phyloP scores from a whole-genome alignment of 2,888 invertebrate species.

The Tiliacea aurago region DNA sequence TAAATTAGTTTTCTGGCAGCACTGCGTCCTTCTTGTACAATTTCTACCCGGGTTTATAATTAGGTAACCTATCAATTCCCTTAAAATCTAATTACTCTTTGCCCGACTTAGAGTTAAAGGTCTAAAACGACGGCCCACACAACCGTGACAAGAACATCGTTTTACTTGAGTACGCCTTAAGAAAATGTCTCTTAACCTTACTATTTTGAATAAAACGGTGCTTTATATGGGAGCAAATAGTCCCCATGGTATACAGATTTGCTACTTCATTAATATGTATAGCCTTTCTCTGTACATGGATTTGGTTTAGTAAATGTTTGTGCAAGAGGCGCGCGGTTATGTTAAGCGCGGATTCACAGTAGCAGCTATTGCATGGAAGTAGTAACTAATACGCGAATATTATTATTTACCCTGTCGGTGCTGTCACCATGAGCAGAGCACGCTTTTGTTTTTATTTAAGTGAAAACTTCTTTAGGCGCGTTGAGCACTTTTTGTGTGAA shows the following conservation, averaged over 20 bases:
- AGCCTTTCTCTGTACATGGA: constrained; percentile 28
- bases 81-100: constrained; percentile 33
- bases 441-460: neutral
- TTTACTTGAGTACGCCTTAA: constrained; percentile 14
- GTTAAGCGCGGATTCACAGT: neutral
- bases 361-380: neutral
- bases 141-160: constrained; percentile 21
- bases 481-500: too few species aligned
- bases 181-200: constrained; percentile 30
- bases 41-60: constrained; percentile 8
- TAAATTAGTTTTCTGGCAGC: constrained; percentile 11
- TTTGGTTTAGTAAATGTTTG: constrained; percentile 39
- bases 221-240: constrained; percentile 57
- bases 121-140: neutral
- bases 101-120: constrained; percentile 1
- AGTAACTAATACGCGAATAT: neutral
- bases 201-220: constrained; percentile 49
- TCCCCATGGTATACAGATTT: constrained; percentile 48
- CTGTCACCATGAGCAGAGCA: neutral
- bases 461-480: too few species aligned
- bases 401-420: neutral
- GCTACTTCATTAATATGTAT: constrained; percentile 56
- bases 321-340: neutral
- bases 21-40: constrained; percentile 6
- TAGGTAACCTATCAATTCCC: constrained; percentile 15